phyloP scores from a whole-genome alignment of 2,113 vertebrate genomes.

The Piaya cayana region DNA sequence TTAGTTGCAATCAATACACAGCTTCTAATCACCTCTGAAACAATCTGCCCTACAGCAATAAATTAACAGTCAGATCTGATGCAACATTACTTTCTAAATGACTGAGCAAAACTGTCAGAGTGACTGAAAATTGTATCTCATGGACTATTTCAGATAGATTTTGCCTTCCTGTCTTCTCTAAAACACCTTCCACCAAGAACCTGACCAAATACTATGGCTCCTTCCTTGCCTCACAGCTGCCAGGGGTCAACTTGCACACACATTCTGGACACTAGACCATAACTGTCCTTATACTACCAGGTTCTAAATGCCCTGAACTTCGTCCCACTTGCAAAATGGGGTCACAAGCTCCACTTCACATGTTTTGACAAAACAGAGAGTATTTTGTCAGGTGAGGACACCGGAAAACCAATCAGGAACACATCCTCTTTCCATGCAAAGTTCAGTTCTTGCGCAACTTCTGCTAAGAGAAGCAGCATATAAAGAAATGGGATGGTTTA shows the following conservation, averaged over 20 bases:
- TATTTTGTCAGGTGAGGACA: background rate
- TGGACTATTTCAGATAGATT: background rate
- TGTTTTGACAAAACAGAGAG: background rate
- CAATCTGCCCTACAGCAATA: background rate
- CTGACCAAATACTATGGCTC: background rate
- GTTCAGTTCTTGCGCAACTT: background rate
- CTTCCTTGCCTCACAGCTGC: background rate
- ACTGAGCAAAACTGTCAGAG: background rate
- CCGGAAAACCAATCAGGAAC: accelerated
- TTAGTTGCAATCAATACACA: background rate
- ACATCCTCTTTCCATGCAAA: background rate
- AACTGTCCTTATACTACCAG: background rate
- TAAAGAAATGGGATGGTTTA: background rate
- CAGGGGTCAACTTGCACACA: background rate
- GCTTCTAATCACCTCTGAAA: background rate
- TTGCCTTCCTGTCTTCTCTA: background rate
- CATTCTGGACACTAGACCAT: background rate
- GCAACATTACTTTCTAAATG: background rate
- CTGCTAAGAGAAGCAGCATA: background rate
- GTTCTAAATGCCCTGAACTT: background rate
- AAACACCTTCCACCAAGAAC: background rate
- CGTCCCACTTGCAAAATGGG: background rate
- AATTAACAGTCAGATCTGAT: accelerated
- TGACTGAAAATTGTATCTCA: background rate
- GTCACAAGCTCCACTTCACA: background rate